phyloP scores from a whole-genome alignment of 30 jellyfish, hydroid and myxozoan species.

The Aurelia aurita region DNA sequence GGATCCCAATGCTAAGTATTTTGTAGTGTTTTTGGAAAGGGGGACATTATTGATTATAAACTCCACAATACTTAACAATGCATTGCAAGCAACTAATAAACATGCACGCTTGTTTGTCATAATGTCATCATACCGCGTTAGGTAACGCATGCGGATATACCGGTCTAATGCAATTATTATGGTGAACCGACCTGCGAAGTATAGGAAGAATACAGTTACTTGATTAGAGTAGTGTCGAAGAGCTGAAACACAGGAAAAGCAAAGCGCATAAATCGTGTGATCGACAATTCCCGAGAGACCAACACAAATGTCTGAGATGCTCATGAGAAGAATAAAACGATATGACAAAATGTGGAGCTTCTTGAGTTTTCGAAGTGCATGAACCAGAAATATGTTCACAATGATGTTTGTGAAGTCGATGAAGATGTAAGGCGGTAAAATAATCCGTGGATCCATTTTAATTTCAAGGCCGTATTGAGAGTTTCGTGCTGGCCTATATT shows the following conservation, averaged over 20 bases:
- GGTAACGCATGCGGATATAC: background rate
- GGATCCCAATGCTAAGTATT: too few species aligned
- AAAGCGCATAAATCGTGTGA: background rate
- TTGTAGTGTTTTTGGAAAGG: too few species aligned
- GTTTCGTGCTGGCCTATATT: too few species aligned
- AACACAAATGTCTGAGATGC: conserved; percentile 23
- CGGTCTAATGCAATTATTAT: background rate
- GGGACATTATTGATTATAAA: too few species aligned
- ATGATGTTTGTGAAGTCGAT: conserved; percentile 1
- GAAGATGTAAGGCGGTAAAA: background rate
- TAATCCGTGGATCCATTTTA: too few species aligned
- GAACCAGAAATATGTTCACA: conserved; percentile 5
- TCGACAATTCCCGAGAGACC: conserved; percentile 1
- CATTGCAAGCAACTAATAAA: too few species aligned
- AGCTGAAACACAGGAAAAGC: background rate
- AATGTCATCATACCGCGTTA: background rate
- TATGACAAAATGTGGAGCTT: background rate
- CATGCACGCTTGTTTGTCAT: too few species aligned
- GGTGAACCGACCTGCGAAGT: background rate
- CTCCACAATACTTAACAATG: too few species aligned
- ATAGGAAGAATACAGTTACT: background rate
- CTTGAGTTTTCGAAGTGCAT: conserved; percentile 12
- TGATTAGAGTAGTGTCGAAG: background rate
- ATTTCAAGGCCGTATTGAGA: too few species aligned
- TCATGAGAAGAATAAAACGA: conserved; percentile 7